A percentile compares a stretch with the other conserved stretches of the same genome.
These are phyloP conservation scores for Stigmatopora argus DNA, from an alignment of 2,113 vertebrate species.

Conservation along the genomic window DNA sequence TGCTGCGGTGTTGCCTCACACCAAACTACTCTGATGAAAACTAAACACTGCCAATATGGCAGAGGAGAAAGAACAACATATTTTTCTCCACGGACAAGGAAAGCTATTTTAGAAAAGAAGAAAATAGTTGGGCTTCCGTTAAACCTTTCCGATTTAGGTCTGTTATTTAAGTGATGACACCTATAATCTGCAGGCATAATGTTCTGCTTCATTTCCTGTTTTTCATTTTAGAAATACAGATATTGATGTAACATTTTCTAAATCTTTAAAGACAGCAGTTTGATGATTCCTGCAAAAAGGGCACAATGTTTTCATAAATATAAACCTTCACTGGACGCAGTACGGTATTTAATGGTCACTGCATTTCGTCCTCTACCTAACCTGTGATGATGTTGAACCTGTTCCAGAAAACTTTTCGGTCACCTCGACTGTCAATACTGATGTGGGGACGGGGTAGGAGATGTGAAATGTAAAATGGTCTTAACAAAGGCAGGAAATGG, in stretches of 20 bases:
- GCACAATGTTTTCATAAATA: neutral
- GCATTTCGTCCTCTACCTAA: neutral
- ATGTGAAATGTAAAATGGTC: neutral
- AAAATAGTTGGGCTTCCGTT: constrained; percentile 21
- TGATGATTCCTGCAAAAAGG: neutral
- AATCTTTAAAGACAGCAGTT: neutral
- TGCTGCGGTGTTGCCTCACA: constrained; percentile 35
- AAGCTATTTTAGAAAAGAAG: constrained; percentile 23
- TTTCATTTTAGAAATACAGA: constrained; percentile 36
- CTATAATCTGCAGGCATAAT: constrained; percentile 32
- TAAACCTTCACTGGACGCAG: neutral
- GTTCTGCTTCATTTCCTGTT: constrained; percentile 35
- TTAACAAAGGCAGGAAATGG: constrained; percentile 18
- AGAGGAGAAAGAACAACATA: constrained; percentile 13
- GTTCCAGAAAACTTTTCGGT: neutral
- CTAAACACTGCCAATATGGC: constrained; percentile 8
- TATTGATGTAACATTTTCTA: neutral
- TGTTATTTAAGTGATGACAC: constrained; percentile 36
- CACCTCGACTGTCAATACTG: neutral
- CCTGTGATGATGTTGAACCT: neutral
- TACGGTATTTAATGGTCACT: neutral
- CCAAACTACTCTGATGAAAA: constrained; percentile 43
- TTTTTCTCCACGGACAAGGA: neutral
- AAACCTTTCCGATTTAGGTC: constrained; percentile 18
- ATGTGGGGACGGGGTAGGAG: too few species aligned